These are phyloP conservation scores for Pandemis cinnamomeana DNA, from an alignment of 2,888 invertebrate species.

Conservation along the genomic window DNA sequence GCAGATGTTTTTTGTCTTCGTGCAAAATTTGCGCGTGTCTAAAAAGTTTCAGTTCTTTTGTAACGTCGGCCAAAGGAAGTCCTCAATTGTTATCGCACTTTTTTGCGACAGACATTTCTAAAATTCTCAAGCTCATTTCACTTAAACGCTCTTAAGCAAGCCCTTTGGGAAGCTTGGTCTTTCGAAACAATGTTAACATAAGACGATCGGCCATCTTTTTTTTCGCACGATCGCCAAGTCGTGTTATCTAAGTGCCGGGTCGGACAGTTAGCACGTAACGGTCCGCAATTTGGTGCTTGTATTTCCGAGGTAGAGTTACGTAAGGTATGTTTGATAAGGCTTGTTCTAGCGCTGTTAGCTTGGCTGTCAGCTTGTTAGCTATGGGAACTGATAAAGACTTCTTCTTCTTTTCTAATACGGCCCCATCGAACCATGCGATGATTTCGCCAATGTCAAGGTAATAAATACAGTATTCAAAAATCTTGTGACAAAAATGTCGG, in stretches of 20 bases:
- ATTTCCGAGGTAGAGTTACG: constrained; percentile 27
- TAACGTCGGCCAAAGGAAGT: no score
- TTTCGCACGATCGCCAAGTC: constrained; percentile 33
- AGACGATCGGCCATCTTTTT: constrained; percentile 22
- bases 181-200: constrained; percentile 11
- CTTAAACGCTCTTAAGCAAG: background rate
- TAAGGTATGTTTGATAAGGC: constrained; percentile 27
- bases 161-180: background rate
- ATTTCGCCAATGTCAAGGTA: no score
- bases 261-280: constrained; percentile 36
- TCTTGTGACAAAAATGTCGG: no score
- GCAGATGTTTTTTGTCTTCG: no score
- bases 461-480: no score
- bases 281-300: constrained; percentile 13
- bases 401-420: no score
- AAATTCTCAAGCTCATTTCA: background rate
- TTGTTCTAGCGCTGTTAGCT: background rate
- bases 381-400: no score
- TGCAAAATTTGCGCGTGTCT: no score
- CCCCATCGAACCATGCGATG: no score
- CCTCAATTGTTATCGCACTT: background rate
- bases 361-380: background rate
- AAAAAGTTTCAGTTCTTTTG: no score
- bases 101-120: background rate
- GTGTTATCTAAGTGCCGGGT: constrained; percentile 32